Evolutionary conservation across 1,140 invertebrate genomes (phyloP).

Genomic region (Goniozus legneri): DNA sequence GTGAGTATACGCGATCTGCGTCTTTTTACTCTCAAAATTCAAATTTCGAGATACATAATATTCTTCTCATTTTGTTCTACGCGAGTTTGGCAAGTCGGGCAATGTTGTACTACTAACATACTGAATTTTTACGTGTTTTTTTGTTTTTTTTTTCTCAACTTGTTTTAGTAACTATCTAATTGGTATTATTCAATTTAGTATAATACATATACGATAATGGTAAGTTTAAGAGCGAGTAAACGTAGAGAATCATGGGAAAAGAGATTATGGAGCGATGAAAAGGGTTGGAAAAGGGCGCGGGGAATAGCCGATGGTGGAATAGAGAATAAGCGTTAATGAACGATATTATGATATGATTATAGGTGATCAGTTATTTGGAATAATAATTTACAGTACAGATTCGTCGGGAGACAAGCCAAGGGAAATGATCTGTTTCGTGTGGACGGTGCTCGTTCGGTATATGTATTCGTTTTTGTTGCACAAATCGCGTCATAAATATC

Average conservation of each 20-base stretch:
- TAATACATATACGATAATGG: slow-evolving; percentile 34
- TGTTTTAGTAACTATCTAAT: slow-evolving; percentile 19
- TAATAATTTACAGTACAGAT: slow-evolving; percentile 33
- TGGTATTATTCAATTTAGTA: slow-evolving; percentile 27
- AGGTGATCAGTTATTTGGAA: slow-evolving; percentile 29
- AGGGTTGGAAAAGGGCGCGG: not conserved
- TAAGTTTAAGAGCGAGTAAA: slow-evolving; percentile 32
- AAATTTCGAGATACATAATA: too few species aligned
- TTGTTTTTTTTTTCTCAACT: slow-evolving; percentile 10
- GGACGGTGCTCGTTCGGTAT: slow-evolving; percentile 39
- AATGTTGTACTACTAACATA: slow-evolving; percentile 42
- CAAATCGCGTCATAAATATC: too few species aligned
- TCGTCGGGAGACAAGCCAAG: slow-evolving; percentile 28
- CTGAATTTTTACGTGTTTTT: slow-evolving; percentile 1
- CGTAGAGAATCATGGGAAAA: slow-evolving; percentile 12
- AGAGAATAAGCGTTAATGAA: slow-evolving; percentile 25
- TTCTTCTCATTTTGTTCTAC: slow-evolving; percentile 16
- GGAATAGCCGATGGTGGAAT: not conserved
- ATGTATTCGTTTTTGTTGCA: too few species aligned
- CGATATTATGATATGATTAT: slow-evolving; percentile 41
- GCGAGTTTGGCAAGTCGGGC: slow-evolving; percentile 53
- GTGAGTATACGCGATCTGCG: too few species aligned
- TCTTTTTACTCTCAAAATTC: too few species aligned
- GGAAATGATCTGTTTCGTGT: slow-evolving; percentile 31
- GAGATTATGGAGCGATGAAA: not conserved